Percentiles rank a stretch among this genome's conserved stretches.
These are phyloP conservation scores for Aphrophora alni DNA, from an alignment of 2,888 invertebrate species.

Conservation along the genomic window DNA sequence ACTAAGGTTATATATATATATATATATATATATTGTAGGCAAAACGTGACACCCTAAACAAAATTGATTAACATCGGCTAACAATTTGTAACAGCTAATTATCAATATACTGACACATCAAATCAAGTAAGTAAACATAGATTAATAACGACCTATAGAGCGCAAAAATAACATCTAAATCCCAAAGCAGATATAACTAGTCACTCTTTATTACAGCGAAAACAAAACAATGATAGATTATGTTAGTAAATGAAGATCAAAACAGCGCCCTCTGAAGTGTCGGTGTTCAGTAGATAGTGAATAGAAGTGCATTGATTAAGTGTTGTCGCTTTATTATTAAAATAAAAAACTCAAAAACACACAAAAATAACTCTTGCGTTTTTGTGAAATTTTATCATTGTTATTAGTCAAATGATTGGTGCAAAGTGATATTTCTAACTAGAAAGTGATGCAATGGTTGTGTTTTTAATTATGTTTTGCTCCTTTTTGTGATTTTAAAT, in stretches of 20 bases:
- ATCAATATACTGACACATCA: too few species aligned
- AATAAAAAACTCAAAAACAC: background rate
- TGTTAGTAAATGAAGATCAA: background rate
- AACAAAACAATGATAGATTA: too few species aligned
- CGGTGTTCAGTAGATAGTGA: conserved; percentile 4
- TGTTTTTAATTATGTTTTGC: conserved; percentile 29
- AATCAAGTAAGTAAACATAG: too few species aligned
- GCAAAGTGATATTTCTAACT: conserved; percentile 32
- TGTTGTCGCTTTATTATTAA: conserved; percentile 5
- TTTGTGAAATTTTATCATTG: conserved; percentile 36
- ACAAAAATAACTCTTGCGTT: conserved; percentile 3
- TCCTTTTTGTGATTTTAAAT: background rate
- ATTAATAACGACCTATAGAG: too few species aligned
- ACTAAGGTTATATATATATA: too few species aligned
- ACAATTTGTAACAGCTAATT: too few species aligned
- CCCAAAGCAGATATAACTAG: too few species aligned
- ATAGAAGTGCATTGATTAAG: conserved; percentile 3
- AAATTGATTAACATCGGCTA: too few species aligned
- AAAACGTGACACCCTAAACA: too few species aligned
- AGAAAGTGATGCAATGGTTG: conserved; percentile 35
- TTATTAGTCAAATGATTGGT: conserved; percentile 36
- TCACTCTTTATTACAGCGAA: too few species aligned
- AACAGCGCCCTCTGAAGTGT: conserved; percentile 2
- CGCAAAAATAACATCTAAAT: too few species aligned
- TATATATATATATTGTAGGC: too few species aligned